phyloP scores from a whole-genome alignment of 2,888 invertebrate genomes.

The Gryllus longicercus region DNA sequence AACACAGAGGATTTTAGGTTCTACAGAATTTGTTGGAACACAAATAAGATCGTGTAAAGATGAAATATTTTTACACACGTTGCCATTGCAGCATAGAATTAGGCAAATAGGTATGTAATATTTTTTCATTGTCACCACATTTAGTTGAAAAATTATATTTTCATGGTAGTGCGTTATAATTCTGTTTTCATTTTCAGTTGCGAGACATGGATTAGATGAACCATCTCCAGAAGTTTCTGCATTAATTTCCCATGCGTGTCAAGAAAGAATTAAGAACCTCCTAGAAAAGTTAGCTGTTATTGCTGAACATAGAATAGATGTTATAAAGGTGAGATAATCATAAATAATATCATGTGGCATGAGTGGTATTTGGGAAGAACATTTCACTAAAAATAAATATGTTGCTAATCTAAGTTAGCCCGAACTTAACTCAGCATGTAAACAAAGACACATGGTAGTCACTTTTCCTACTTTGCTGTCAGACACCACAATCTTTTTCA shows the following conservation, averaged over 20 bases:
- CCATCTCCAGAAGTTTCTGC: slow-evolving; percentile 82
- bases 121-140: slow-evolving; percentile 38
- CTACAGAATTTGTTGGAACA: slow-evolving; percentile 84
- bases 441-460: no score
- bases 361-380: background rate
- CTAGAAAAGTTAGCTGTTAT: slow-evolving; percentile 87
- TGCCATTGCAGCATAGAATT: slow-evolving; percentile 72
- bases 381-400: no score
- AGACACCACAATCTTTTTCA: no score
- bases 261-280: slow-evolving; percentile 86
- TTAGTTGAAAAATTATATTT: background rate
- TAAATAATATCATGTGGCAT: background rate
- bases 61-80: slow-evolving; percentile 78
- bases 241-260: slow-evolving; percentile 88
- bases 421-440: no score
- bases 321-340: slow-evolving; percentile 66
- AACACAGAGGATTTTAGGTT: slow-evolving; percentile 87
- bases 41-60: slow-evolving; percentile 91
- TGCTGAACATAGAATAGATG: slow-evolving; percentile 92
- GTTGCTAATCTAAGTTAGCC: no score
- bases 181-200: slow-evolving; percentile 47
- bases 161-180: no score
- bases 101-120: slow-evolving; percentile 60
- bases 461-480: no score
- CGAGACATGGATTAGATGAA: slow-evolving; percentile 75